These are phyloP conservation scores for Nomada hirtipes DNA, from an alignment of 2,888 invertebrate genomes.

Conservation along the genomic window DNA sequence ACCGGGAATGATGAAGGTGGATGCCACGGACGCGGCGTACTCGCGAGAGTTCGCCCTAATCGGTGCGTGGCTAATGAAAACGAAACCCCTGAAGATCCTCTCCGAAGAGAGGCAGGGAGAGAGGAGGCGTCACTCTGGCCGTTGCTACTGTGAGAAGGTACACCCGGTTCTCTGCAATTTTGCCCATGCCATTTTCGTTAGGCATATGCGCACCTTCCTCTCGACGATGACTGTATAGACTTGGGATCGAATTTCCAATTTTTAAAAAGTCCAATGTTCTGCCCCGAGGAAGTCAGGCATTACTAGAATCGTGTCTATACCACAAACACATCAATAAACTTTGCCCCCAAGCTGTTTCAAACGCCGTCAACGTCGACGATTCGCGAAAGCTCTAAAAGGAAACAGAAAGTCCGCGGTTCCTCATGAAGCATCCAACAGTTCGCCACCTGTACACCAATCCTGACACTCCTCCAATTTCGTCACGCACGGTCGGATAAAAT, in stretches of 20 bases:
- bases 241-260: background rate
- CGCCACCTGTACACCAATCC: background rate
- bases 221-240: background rate
- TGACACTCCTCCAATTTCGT: conserved; percentile 42
- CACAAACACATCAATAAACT: background rate
- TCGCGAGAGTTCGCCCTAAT: conserved; percentile 44
- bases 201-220: background rate
- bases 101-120: conserved; percentile 4
- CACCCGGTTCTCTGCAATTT: conserved; percentile 59
- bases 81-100: conserved; percentile 55
- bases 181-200: conserved; percentile 50
- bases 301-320: too few species aligned
- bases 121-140: conserved; percentile 46
- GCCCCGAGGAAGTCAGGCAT: background rate
- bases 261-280: background rate
- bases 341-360: background rate
- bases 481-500: conserved; percentile 55
- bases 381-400: background rate
- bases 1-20: conserved; percentile 76
- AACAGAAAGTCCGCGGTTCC: background rate
- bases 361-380: conserved; percentile 1
- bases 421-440: conserved; percentile 8
- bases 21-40: conserved; percentile 52
- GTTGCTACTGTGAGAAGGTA: conserved; percentile 67
- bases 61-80: conserved; percentile 69